Evolutionary conservation across 2,113 vertebrate species (phyloP), one percentile per base, ranked within the genome.

Genomic region (Petroica traversi): DNA sequence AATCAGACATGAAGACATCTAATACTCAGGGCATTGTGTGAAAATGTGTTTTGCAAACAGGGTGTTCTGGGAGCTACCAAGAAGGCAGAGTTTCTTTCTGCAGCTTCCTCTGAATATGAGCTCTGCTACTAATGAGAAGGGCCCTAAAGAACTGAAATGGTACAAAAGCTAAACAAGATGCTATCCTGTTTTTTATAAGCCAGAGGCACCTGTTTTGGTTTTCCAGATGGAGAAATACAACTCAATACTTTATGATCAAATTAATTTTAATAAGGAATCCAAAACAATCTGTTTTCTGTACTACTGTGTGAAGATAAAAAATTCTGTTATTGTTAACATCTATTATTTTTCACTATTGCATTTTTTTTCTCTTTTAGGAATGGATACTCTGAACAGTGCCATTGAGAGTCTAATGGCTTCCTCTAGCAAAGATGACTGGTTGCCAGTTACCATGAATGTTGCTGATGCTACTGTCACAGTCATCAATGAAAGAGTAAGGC

Each of bases 401-500:
- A 99, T 99, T 92, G 99, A 99, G 73, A 99, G 64, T 89, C 98
- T 99, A 0, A 92, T 99, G 94, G 96, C 97, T 76, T 98, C 98
- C 59, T 99, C 99, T 5, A 98, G 97, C 92, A 98, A 98, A 96
- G 99, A 99, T 45, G 99, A 99, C 46, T 99, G 99, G 99, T 98
- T 98, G 4, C 98, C 99, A 7, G 99, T 99, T 76, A 98, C 98
- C 89, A 98, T 99, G 97, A 99, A 98, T 3, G 99, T 99, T 67
- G 99, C 99, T 11, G 99, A 99, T 85, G 99, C 99, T 72, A 99
- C 99, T 6, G 98, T 99, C 93, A 99, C 99, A 4, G 99, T 99
- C 96, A 99, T 99, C 97, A 99, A 98, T 88, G 99, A 99, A 74
- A 98, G 98, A 98, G 99, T 98, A 94, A 98, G 97, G 45, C 90